These are phyloP conservation scores for Pseudanteris insignis DNA, from an alignment of 2,888 invertebrate genomes.

Conservation along the genomic window DNA sequence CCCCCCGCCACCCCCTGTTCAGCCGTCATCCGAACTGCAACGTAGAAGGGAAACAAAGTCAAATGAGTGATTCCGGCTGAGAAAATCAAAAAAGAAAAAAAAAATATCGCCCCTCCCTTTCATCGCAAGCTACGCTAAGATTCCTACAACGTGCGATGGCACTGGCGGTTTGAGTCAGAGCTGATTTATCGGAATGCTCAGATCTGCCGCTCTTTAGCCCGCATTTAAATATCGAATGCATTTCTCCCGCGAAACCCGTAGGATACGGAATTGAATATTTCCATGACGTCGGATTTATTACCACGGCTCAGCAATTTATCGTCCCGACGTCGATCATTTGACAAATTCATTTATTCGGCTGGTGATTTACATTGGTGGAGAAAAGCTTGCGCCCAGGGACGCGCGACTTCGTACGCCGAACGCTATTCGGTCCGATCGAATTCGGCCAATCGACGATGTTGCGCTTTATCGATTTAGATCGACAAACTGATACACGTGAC, in stretches of 20 bases:
- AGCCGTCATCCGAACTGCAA: slow-evolving; percentile 66
- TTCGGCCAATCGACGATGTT: too few species aligned
- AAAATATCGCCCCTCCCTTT: too few species aligned
- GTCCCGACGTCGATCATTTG: slow-evolving; percentile 15
- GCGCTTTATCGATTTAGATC: too few species aligned
- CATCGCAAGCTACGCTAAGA: slow-evolving; percentile 33
- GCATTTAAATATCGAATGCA: slow-evolving; percentile 39
- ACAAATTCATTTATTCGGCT: slow-evolving; percentile 19
- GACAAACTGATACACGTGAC: too few species aligned
- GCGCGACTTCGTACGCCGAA: too few species aligned
- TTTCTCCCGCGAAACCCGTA: slow-evolving; percentile 27
- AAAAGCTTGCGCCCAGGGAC: too few species aligned
- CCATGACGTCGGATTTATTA: slow-evolving; percentile 25
- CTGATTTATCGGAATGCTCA: slow-evolving; percentile 35
- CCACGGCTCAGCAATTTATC: slow-evolving; percentile 22
- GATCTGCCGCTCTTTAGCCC: slow-evolving; percentile 31
- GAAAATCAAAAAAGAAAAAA: slow-evolving; percentile 1
- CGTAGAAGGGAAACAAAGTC: slow-evolving; percentile 43
- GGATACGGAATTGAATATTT: slow-evolving; percentile 39
- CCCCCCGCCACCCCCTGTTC: slow-evolving; percentile 80
- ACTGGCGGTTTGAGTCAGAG: slow-evolving; percentile 17
- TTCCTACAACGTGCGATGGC: slow-evolving; percentile 42
- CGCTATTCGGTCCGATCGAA: too few species aligned
- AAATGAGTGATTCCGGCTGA: slow-evolving; percentile 36
- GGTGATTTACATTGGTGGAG: too few species aligned